Percentiles rank a stretch among this genome's conserved stretches.
These are phyloP conservation scores for Cylindroiulus punctatus DNA, from an alignment of 2,888 invertebrate species.

Conservation along the genomic window DNA sequence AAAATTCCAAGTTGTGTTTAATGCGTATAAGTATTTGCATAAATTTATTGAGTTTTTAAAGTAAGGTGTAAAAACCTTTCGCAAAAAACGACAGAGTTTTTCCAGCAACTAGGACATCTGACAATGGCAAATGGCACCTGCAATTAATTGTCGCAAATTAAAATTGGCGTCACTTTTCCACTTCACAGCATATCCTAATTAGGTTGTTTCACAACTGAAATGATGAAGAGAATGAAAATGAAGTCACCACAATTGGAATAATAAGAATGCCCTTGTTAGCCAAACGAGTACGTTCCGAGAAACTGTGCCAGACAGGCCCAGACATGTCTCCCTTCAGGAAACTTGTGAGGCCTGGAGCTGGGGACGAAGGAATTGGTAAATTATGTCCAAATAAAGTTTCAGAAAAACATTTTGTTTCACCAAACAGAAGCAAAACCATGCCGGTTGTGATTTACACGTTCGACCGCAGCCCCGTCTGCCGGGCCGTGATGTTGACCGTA, in stretches of 20 bases:
- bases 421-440: conserved; percentile 28
- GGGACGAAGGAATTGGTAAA: background rate
- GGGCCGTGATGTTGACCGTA: background rate
- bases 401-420: background rate
- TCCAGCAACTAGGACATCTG: background rate
- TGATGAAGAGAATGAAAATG: no score
- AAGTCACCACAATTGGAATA: no score
- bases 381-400: background rate
- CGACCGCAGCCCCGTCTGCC: conserved; percentile 48
- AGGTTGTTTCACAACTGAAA: background rate
- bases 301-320: no score
- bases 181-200: background rate
- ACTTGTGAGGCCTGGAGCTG: no score
- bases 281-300: no score
- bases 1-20: no score
- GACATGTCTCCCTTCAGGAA: no score
- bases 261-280: no score
- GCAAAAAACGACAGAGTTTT: background rate
- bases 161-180: background rate
- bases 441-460: conserved; percentile 50
- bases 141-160: background rate
- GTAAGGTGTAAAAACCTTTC: no score
- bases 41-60: no score
- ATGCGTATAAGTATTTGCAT: no score
- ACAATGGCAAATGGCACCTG: background rate